These are phyloP conservation scores for Pocillopora verrucosa DNA, from an alignment of 64 coral and sea anemone species.

Conservation along the genomic window DNA sequence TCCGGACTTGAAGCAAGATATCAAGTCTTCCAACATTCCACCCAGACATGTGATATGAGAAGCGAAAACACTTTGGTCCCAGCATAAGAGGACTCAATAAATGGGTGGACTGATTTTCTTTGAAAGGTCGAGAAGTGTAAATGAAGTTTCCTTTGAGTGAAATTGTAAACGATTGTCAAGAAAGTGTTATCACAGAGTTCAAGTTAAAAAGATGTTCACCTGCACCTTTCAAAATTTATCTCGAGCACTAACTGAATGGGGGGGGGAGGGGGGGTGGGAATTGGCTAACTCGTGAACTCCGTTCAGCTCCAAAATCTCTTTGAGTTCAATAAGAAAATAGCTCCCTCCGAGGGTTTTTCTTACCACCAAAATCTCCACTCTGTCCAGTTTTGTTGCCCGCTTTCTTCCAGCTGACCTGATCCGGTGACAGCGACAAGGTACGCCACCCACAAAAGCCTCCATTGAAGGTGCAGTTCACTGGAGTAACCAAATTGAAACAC, in stretches of 20 bases:
- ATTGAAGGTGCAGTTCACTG: not conserved
- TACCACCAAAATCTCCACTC: not conserved
- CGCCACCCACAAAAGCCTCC: conserved; percentile 3
- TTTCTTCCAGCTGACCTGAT: not conserved
- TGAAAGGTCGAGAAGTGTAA: not conserved
- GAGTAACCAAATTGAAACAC: not conserved
- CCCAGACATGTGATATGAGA: conserved; percentile 2
- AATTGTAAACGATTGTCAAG: not conserved
- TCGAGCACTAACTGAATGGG: no score
- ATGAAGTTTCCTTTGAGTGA: not conserved
- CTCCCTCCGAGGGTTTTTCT: not conserved
- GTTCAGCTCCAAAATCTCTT: no score
- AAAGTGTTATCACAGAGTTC: not conserved
- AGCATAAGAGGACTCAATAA: not conserved
- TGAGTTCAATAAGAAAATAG: no score
- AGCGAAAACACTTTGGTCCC: not conserved
- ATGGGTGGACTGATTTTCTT: not conserved
- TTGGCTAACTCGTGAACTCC: no score
- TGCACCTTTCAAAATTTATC: no score
- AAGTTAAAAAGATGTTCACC: no score
- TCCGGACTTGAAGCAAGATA: not conserved
- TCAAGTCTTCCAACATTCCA: not conserved
- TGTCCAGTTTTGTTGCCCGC: not conserved
- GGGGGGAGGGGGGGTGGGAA: no score
- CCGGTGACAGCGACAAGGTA: not conserved